Conservation (phyloP, 2,888 invertebrate species). For the Ephialtes manifestator region DNA sequence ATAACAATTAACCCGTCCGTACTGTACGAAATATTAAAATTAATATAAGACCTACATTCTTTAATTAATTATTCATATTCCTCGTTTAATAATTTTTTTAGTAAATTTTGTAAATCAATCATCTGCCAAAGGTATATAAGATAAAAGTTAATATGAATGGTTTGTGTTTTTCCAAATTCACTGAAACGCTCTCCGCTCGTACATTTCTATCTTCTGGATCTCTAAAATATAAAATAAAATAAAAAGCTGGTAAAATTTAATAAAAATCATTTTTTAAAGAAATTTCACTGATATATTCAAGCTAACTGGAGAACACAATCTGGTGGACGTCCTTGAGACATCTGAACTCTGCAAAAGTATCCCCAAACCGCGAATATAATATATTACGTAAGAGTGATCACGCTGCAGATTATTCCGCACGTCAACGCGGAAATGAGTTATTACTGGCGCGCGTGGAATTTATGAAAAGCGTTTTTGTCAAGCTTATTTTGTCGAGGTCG, state of each 20-base stretch:
- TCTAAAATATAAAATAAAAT: no score
- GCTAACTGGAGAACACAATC: background rate
- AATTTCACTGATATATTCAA: no score
- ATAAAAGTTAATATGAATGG: background rate
- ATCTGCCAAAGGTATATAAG: background rate
- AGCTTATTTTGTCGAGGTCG: slow-evolving; percentile 40
- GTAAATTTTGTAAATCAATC: background rate
- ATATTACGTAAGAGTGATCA: background rate
- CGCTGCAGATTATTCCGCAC: background rate
- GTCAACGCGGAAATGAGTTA: slow-evolving; percentile 43
- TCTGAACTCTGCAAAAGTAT: background rate
- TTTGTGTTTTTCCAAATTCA: no score
- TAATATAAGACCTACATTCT: no score
- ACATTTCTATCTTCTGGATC: no score
- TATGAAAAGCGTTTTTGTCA: slow-evolving; percentile 29
- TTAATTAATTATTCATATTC: no score
- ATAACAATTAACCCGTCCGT: no score
- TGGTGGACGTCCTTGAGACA: slow-evolving; percentile 1
- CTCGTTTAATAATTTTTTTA: no score
- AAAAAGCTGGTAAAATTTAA: no score
- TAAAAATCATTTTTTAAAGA: no score
- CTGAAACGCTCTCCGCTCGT: no score
- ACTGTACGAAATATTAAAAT: no score
- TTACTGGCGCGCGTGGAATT: slow-evolving; percentile 45
- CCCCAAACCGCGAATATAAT: slow-evolving; percentile 1